These are phyloP conservation scores for Alloplasta piceator DNA, from an alignment of 2,888 invertebrate species.

Conservation along the genomic window DNA sequence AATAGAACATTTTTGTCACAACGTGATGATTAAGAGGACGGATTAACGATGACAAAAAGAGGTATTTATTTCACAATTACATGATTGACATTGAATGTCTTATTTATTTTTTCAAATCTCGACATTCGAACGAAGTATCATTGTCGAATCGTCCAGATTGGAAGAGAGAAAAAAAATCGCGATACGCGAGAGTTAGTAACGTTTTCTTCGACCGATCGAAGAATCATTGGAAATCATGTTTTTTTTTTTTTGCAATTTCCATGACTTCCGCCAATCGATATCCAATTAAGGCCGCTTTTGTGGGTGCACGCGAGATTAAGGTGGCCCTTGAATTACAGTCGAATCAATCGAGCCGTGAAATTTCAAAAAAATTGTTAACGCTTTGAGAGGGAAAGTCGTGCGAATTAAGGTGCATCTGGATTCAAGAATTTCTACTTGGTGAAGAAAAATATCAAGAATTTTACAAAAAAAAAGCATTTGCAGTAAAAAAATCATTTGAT, in stretches of 20 bases:
- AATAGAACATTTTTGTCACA: neutral
- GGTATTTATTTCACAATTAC: conserved; percentile 61
- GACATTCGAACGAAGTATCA: neutral
- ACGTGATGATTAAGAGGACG: neutral
- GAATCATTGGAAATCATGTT: neutral
- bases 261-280: conserved; percentile 16
- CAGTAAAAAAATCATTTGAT: too few relatives aligned
- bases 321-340: too few relatives aligned
- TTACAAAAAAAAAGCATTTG: too few relatives aligned
- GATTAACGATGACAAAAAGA: conserved; percentile 47
- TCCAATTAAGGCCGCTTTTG: conserved; percentile 56
- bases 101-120: neutral
- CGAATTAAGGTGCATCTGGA: too few relatives aligned
- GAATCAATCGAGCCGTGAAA: too few relatives aligned
- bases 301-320: conserved; percentile 15
- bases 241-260: neutral
- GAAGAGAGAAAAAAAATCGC: neutral
- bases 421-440: too few relatives aligned
- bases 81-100: conserved; percentile 22
- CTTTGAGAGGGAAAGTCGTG: too few relatives aligned
- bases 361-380: too few relatives aligned
- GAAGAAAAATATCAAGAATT: too few relatives aligned
- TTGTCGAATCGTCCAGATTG: neutral
- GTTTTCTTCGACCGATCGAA: conserved; percentile 15
- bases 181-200: neutral